phyloP scores from a whole-genome alignment of 2,113 vertebrate species.

The Chrysemys picta region DNA sequence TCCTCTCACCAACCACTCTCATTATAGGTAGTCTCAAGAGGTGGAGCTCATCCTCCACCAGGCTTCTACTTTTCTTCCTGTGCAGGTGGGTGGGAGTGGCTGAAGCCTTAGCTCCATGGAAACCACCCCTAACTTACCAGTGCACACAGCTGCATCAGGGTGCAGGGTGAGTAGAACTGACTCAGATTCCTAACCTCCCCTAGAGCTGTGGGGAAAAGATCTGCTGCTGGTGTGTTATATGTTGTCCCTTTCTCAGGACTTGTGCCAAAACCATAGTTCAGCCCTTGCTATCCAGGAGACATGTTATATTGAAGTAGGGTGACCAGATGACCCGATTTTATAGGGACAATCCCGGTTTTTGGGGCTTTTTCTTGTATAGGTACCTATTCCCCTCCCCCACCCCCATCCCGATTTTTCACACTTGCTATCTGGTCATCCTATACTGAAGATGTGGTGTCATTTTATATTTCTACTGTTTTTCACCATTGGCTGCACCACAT shows the following conservation, averaged over 20 bases:
- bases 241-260: not conserved
- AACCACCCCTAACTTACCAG: not conserved
- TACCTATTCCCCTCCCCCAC: too few relatives aligned
- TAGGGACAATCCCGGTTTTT: too few relatives aligned
- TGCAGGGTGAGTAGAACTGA: not conserved
- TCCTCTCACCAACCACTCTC: not conserved
- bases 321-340: too few relatives aligned
- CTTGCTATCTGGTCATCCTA: not conserved
- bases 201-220: not conserved
- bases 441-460: slow-evolving; percentile 13
- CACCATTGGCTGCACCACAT: slow-evolving; percentile 19
- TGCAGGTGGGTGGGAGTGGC: not conserved
- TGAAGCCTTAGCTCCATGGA: not conserved
- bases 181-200: not conserved
- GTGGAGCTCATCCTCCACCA: not conserved
- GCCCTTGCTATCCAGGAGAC: slow-evolving; percentile 40
- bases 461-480: slow-evolving; percentile 47
- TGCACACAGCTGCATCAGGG: not conserved
- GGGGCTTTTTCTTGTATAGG: too few relatives aligned
- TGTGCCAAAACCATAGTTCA: slow-evolving; percentile 2
- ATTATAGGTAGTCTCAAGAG: not conserved
- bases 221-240: not conserved
- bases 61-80: not conserved
- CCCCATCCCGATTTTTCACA: too few relatives aligned
- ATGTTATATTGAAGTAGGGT: slow-evolving; percentile 25